Conservation (phyloP, 2,797 vertebrate species). For the Holocentrus rufus region DNA sequence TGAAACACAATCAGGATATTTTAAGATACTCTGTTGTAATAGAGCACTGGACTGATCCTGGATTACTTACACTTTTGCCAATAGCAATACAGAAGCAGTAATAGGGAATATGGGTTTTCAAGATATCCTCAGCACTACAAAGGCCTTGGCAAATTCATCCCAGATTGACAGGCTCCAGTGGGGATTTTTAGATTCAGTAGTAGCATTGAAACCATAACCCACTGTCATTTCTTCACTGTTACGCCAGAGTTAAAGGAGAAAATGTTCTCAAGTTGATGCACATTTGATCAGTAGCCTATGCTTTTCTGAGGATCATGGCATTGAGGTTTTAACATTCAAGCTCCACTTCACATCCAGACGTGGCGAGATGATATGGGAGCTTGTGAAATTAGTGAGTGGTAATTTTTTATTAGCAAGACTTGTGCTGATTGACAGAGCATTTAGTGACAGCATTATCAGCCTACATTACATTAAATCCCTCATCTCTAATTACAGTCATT, state of each 20-base stretch:
- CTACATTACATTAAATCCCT: not conserved
- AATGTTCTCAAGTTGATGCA: slow-evolving; percentile 24
- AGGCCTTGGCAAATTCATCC: slow-evolving; percentile 59
- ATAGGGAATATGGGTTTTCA: slow-evolving; percentile 64
- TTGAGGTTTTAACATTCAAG: slow-evolving; percentile 22
- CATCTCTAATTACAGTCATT: not conserved
- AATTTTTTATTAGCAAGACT: not conserved
- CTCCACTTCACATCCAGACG: slow-evolving; percentile 1
- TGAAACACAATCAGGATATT: slow-evolving; percentile 52
- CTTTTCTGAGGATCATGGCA: not conserved
- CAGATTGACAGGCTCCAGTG: slow-evolving; percentile 63
- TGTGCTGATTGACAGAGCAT: not conserved
- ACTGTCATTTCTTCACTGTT: slow-evolving; percentile 28
- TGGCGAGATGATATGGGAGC: not conserved
- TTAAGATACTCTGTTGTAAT: slow-evolving; percentile 39
- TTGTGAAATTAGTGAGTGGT: not conserved
- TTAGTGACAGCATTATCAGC: not conserved
- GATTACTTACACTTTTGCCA: slow-evolving; percentile 64
- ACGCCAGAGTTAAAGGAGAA: slow-evolving; percentile 24
- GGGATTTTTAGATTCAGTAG: slow-evolving; percentile 55
- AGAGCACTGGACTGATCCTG: slow-evolving; percentile 47
- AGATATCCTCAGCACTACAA: slow-evolving; percentile 70
- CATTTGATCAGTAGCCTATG: slow-evolving; percentile 31
- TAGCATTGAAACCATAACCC: slow-evolving; percentile 42
- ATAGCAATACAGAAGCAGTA: slow-evolving; percentile 54